Evolutionary conservation across 2,797 vertebrate genomes (phyloP).

Genomic region (Otolemur crassicaudatus): DNA sequence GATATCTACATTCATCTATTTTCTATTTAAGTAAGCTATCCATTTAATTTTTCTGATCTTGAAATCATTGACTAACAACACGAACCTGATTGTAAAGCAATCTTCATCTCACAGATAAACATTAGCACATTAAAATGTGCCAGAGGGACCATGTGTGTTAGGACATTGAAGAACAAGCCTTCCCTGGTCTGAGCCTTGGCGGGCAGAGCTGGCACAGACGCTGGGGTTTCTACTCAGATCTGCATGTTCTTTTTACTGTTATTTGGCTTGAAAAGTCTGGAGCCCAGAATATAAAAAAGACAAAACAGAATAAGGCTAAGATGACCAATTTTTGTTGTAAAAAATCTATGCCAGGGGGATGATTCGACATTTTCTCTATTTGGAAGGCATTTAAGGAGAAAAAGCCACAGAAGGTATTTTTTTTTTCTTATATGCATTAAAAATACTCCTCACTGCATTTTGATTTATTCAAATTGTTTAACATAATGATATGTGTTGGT

Average conservation of each 20-base stretch:
- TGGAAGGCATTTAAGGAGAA: conserved; percentile 12
- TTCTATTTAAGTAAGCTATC: background rate
- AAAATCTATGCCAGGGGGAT: background rate
- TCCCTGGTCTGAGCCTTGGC: background rate
- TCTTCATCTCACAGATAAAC: background rate
- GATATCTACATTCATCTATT: background rate
- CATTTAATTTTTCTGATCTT: background rate
- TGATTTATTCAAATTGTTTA: background rate
- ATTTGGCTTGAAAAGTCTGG: background rate
- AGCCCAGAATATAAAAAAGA: background rate
- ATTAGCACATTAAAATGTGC: background rate
- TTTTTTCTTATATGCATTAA: background rate
- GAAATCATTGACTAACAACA: background rate
- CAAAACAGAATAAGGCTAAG: background rate
- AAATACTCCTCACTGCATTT: background rate
- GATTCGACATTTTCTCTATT: background rate
- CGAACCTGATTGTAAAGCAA: background rate
- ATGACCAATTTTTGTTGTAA: background rate
- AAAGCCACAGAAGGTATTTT: background rate
- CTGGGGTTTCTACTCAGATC: background rate
- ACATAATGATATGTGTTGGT: background rate
- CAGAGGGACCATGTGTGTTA: background rate
- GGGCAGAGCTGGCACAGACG: fast-evolving
- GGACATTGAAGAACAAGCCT: background rate
- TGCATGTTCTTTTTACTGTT: background rate